phyloP scores from a whole-genome alignment of 2,888 invertebrate species.

The Agrenia bidenticulata region DNA sequence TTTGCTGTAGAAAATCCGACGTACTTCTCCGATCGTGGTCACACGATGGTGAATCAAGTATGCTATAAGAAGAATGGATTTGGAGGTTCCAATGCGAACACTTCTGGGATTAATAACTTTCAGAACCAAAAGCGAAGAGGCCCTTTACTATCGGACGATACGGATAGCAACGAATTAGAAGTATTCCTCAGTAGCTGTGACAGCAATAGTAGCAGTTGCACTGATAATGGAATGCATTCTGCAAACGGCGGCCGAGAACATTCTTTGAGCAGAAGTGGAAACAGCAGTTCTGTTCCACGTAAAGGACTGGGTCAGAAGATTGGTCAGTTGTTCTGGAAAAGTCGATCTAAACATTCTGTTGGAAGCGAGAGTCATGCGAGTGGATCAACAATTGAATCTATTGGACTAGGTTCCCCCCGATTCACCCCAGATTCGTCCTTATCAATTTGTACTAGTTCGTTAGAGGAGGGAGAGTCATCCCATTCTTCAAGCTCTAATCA shows the following conservation, averaged over 20 bases:
- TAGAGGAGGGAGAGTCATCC: constrained; percentile 39
- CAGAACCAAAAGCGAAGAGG: constrained; percentile 16
- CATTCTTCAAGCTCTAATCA: constrained; percentile 45
- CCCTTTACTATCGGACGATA: constrained; percentile 18
- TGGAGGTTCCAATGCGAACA: neutral
- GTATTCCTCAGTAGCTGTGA: constrained; percentile 37
- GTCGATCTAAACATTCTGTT: constrained; percentile 42
- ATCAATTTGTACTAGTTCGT: constrained; percentile 49
- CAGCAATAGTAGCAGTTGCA: constrained; percentile 23
- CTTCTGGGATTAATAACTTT: constrained; percentile 1
- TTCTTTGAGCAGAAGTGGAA: neutral
- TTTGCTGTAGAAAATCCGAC: constrained; percentile 39
- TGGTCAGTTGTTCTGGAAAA: constrained; percentile 46
- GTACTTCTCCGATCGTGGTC: constrained; percentile 32
- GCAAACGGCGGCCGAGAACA: neutral
- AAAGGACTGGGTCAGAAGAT: constrained; percentile 34
- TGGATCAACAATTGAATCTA: constrained; percentile 31
- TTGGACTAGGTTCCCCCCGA: constrained; percentile 40
- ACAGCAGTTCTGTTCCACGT: neutral
- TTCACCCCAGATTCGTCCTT: constrained; percentile 50
- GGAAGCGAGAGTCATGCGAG: constrained; percentile 46
- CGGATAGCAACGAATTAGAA: constrained; percentile 31
- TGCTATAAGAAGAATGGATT: constrained; percentile 1
- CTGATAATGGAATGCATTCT: neutral
- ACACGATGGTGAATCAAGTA: constrained; percentile 8